phyloP scores from a whole-genome alignment of 2,113 vertebrate species.

The Cnemophilus loriae region DNA sequence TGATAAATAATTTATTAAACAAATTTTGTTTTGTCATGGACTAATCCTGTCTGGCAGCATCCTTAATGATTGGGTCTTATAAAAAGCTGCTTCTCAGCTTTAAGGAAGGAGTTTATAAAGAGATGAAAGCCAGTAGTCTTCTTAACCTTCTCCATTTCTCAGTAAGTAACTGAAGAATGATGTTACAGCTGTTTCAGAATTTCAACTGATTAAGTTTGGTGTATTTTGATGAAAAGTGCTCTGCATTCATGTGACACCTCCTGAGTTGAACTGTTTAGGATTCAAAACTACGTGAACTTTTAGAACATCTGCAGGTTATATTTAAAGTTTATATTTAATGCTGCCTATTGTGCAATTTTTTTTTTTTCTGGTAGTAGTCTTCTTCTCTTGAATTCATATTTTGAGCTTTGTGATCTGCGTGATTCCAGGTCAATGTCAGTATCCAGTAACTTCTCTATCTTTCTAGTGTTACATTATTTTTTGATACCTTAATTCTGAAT shows the following conservation, averaged over 20 bases:
- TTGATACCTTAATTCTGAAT: not conserved
- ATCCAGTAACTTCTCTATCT: not conserved
- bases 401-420: not conserved
- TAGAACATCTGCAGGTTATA: not conserved
- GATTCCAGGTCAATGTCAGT: not conserved
- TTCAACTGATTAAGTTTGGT: not conserved
- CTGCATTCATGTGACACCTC: not conserved
- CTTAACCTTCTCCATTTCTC: not conserved
- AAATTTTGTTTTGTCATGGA: not conserved
- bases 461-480: not conserved
- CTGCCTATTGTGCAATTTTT: not conserved
- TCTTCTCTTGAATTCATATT: not conserved
- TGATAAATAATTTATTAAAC: not conserved
- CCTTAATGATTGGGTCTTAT: not conserved
- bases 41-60: not conserved
- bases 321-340: not conserved
- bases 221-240: not conserved
- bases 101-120: not conserved
- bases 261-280: not conserved
- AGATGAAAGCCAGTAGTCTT: not conserved
- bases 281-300: not conserved
- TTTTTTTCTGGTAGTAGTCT: not conserved
- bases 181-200: not conserved
- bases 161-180: not conserved
- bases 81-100: not conserved